Evolutionary conservation across 2,888 invertebrate genomes (phyloP), one percentile per base, ranked within the genome.

Genomic region (Achlya flavicornis): DNA sequence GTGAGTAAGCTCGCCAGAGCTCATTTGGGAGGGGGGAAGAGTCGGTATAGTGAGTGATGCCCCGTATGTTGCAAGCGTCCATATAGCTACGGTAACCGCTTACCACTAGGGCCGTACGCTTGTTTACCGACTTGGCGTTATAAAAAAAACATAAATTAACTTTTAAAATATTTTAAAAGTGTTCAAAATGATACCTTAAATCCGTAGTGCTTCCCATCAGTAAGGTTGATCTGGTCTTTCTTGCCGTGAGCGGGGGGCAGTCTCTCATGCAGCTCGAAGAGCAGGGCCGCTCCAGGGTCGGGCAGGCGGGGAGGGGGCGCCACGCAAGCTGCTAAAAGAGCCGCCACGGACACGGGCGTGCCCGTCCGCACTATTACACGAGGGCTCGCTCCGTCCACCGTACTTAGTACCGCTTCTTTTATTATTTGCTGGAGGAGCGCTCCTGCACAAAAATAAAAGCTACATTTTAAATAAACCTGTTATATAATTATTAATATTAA

Each of bases 301-400:
- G 95, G 95, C 10, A 95, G 83, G 16, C 95, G 93, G 0, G 94
- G 94, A 33, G 94, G 91, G 41, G 93, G 95, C 32, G 95, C 92
- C 12, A 93, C 93, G 38, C 96, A 92, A 12, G 95, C 94, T 1
- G 90, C 87, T 6, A 96, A 80, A 58, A 96, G 68, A 4, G 95
- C 94, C 1, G 95, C 94, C 1, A 96, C 92, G 0, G 95, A 95
- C 6, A 95, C 94, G 12, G 96, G 96, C 68, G 96, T 95, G n/a
- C 94, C 95, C 32, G 95, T 94, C 60, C 94, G 95, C 38, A 95
- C 90, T 64, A 92, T 89, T 61, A 95, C 82, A 57, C 93, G 94
- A 0, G 88, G 83, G 0, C 73, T 81, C 0, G 81, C 75, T 2
- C 73, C 68, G 2, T 83, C 80, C 6, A 66, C 64, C 0, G 81